These are phyloP conservation scores for Mylabris sibirica DNA, from an alignment of 2,888 invertebrate species.

Conservation along the genomic window DNA sequence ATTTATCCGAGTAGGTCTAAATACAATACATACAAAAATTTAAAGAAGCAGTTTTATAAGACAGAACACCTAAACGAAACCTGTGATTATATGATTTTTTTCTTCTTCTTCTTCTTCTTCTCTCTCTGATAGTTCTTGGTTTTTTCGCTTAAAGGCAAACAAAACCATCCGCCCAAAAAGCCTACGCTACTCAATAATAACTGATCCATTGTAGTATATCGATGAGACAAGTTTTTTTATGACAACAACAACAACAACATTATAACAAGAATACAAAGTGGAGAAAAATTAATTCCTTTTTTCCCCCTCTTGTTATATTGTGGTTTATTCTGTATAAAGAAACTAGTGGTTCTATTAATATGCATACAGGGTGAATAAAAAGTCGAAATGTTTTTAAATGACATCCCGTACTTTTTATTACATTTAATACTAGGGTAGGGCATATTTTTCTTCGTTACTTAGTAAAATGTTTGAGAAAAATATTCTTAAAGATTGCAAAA, in stretches of 20 bases:
- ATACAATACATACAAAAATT: not conserved
- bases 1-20: not conserved
- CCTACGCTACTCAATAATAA: constrained; percentile 6
- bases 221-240: constrained; percentile 1
- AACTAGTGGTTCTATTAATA: too few relatives aligned
- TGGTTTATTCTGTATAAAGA: too few relatives aligned
- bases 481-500: too few relatives aligned
- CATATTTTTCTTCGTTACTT: too few relatives aligned
- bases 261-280: not conserved
- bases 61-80: not conserved
- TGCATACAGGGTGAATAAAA: too few relatives aligned
- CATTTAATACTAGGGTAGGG: too few relatives aligned
- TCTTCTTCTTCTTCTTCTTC: not conserved
- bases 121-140: too few relatives aligned
- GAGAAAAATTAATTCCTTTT: not conserved
- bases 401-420: too few relatives aligned
- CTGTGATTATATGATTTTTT: constrained; percentile 8
- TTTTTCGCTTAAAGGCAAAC: not conserved
- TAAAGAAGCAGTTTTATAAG: not conserved
- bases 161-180: not conserved
- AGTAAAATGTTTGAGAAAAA: too few relatives aligned
- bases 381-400: too few relatives aligned
- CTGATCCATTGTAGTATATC: constrained; percentile 1
- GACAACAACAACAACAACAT: not conserved
- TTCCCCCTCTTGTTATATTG: not conserved